Percentiles rank a stretch among this genome's conserved stretches.
These are phyloP conservation scores for Melanotaenia pygmaea DNA, from an alignment of 2,797 vertebrate genomes.

Conservation along the genomic window DNA sequence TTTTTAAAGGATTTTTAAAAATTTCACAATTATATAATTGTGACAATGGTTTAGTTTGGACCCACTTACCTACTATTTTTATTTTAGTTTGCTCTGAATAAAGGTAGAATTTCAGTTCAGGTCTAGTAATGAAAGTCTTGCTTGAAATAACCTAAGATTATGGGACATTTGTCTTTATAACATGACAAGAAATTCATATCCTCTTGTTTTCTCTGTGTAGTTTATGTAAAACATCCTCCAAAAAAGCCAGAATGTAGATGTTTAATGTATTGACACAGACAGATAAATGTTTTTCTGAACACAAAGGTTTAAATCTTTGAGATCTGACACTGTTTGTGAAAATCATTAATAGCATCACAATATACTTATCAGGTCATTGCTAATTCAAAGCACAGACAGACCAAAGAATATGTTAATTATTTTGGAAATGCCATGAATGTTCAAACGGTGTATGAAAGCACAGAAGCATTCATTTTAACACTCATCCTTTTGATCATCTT, in stretches of 20 bases:
- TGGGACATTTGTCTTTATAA: not conserved
- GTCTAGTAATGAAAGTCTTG: not conserved
- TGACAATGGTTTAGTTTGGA: not conserved
- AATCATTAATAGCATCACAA: constrained; percentile 16
- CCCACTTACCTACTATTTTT: not conserved
- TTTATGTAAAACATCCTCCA: not conserved
- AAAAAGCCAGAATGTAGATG: not conserved
- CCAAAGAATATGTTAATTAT: constrained; percentile 61
- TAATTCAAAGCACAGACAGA: constrained; percentile 35
- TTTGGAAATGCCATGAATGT: constrained; percentile 55
- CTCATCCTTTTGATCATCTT: constrained; percentile 74
- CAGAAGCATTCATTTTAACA: constrained; percentile 42
- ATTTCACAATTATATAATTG: not conserved
- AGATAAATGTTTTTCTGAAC: constrained; percentile 1
- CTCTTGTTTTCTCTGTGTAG: not conserved
- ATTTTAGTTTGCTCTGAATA: not conserved
- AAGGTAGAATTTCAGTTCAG: not conserved
- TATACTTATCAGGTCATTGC: constrained; percentile 33
- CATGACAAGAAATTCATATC: too few species aligned
- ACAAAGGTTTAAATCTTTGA: not conserved
- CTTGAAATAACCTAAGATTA: not conserved
- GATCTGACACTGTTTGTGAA: constrained; percentile 18
- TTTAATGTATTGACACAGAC: constrained; percentile 6
- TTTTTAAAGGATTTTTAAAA: not conserved
- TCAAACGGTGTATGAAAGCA: constrained; percentile 55